Percentiles rank a stretch among this genome's conserved stretches.
These are phyloP conservation scores for Danio jaintianensis DNA, from an alignment of 2,797 vertebrate species.

Conservation along the genomic window DNA sequence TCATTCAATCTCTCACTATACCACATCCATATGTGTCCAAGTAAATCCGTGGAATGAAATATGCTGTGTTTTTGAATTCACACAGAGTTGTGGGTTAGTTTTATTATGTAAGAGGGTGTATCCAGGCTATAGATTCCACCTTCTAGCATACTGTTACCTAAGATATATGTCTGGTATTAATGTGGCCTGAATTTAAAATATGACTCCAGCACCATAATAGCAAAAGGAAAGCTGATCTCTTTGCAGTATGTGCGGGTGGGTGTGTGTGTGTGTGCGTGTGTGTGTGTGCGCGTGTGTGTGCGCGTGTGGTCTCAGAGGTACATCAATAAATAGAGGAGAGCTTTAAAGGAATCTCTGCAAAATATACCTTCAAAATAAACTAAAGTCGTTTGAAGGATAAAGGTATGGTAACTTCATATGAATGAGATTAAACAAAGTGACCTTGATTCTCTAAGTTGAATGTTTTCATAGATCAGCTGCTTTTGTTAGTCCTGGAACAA, in stretches of 20 bases:
- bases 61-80: slow-evolving; percentile 65
- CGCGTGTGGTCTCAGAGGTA: slow-evolving; percentile 36
- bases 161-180: slow-evolving; percentile 62
- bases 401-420: background rate
- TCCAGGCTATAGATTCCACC: slow-evolving; percentile 44
- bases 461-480: background rate
- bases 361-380: slow-evolving; percentile 9
- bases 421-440: background rate
- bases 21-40: slow-evolving; percentile 14
- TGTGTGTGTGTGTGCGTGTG: too few species aligned
- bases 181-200: slow-evolving; percentile 57
- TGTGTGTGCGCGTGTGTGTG: too few species aligned
- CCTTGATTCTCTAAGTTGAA: background rate
- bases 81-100: slow-evolving; percentile 57
- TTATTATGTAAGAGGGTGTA: slow-evolving; percentile 53
- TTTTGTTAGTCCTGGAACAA: slow-evolving; percentile 1
- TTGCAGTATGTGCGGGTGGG: slow-evolving; percentile 50
- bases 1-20: slow-evolving; percentile 13
- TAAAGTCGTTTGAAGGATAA: background rate
- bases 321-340: slow-evolving; percentile 27
- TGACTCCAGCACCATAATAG: slow-evolving; percentile 48
- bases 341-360: slow-evolving; percentile 4
- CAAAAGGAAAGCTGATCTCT: slow-evolving; percentile 39
- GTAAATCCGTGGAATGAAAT: slow-evolving; percentile 47
- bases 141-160: slow-evolving; percentile 53